Evolutionary conservation across 2,113 vertebrate species (phyloP).

Genomic region (Amblyopsis rosae): DNA sequence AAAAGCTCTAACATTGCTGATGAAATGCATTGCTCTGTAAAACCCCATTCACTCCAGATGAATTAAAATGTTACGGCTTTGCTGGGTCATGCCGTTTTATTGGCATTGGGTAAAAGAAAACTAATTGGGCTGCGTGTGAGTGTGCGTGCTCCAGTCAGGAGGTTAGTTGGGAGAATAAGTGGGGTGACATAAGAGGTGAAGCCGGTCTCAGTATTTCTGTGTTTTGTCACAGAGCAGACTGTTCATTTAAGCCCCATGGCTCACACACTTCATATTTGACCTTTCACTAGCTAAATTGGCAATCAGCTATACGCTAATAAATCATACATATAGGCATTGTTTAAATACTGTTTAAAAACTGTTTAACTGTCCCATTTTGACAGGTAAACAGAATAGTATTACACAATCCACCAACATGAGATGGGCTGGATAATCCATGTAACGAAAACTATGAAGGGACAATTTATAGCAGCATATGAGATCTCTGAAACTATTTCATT

Average conservation of each 20-base stretch:
- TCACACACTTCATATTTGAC: not conserved
- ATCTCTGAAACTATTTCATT: too few relatives aligned
- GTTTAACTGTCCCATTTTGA: too few relatives aligned
- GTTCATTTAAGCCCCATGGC: conserved; percentile 25
- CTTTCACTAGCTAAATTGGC: not conserved
- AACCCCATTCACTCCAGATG: conserved; percentile 32
- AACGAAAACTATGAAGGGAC: too few relatives aligned
- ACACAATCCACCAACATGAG: too few relatives aligned
- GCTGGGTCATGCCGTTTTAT: conserved; percentile 37
- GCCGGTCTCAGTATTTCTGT: conserved; percentile 1
- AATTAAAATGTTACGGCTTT: conserved; percentile 43
- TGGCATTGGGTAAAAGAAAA: conserved; percentile 43
- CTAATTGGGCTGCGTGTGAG: conserved; percentile 24
- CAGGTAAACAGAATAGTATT: too few relatives aligned
- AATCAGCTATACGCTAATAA: not conserved
- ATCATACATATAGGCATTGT: not conserved
- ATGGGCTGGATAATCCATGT: too few relatives aligned
- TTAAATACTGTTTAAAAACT: too few relatives aligned
- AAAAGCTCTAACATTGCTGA: conserved; percentile 44
- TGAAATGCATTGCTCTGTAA: conserved; percentile 36
- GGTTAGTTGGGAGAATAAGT: conserved; percentile 43
- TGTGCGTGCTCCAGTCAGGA: conserved; percentile 4
- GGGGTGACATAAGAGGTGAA: conserved; percentile 40
- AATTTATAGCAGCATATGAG: too few relatives aligned
- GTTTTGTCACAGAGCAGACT: conserved; percentile 37